Conservation (phyloP, 2,797 vertebrate species). For the Rhinophrynus dorsalis region DNA sequence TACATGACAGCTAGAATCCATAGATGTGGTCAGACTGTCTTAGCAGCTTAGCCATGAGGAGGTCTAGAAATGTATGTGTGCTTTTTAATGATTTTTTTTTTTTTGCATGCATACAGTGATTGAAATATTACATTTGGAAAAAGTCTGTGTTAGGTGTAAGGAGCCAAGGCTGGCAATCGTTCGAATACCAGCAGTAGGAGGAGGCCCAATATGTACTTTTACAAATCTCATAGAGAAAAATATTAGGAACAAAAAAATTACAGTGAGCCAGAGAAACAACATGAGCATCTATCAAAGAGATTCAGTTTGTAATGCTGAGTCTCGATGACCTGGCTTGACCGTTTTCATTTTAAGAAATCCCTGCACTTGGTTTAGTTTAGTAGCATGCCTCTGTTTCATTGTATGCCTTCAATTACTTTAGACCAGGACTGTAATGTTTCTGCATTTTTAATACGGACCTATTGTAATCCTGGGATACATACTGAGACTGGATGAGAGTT, state of each 20-base stretch:
- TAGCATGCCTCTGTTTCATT: no score
- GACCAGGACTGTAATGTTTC: no score
- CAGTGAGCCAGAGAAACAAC: not conserved
- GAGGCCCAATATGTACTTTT: conserved; percentile 23
- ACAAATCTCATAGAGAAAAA: conserved; percentile 9
- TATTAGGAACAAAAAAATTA: not conserved
- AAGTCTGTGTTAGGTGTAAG: conserved; percentile 20
- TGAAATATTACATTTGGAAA: conserved; percentile 45
- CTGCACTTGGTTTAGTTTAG: no score
- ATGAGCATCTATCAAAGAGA: not conserved
- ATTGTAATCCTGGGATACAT: no score
- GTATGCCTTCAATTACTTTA: no score
- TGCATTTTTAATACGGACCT: no score
- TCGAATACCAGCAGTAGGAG: conserved; percentile 31
- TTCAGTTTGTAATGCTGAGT: not conserved
- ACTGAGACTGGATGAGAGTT: no score
- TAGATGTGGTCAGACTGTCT: conserved; percentile 36
- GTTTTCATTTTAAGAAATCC: not conserved
- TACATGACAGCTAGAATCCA: conserved; percentile 9
- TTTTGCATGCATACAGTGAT: conserved; percentile 35
- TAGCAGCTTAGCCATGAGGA: conserved; percentile 7
- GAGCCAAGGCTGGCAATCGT: conserved; percentile 27
- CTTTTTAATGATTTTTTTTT: conserved; percentile 20
- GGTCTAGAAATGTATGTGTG: conserved; percentile 33
- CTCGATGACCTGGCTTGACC: conserved; percentile 3